These are phyloP conservation scores for Leptopilina clavipes DNA, from an alignment of 1,140 invertebrate species.

Conservation along the genomic window DNA sequence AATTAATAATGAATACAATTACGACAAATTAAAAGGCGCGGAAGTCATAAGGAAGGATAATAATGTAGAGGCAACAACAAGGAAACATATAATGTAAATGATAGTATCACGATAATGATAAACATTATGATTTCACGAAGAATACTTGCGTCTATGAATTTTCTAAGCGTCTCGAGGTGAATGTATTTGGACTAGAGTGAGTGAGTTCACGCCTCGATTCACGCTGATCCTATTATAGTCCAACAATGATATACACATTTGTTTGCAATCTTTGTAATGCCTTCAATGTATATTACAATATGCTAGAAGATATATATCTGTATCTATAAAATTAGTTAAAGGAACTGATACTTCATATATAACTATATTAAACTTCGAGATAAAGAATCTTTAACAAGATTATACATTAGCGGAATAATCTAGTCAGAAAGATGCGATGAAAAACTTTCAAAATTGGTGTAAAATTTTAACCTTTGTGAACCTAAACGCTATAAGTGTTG, in stretches of 20 bases:
- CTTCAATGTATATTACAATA: background rate
- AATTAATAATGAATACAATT: constrained; percentile 22
- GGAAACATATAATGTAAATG: constrained; percentile 16
- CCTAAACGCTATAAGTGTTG: too few relatives aligned
- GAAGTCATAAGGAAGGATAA: background rate
- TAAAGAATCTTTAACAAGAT: background rate
- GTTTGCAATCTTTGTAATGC: constrained; percentile 14
- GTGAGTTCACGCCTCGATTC: constrained; percentile 28
- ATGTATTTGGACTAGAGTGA: constrained; percentile 9
- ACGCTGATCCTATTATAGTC: constrained; percentile 22
- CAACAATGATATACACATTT: constrained; percentile 26
- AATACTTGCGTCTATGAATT: constrained; percentile 17
- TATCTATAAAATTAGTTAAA: too few relatives aligned
- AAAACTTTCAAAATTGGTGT: too few relatives aligned
- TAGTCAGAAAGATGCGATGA: too few relatives aligned
- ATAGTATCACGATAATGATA: constrained; percentile 4
- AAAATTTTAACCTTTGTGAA: too few relatives aligned
- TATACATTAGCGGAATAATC: too few relatives aligned
- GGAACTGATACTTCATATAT: too few relatives aligned
- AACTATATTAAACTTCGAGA: too few relatives aligned
- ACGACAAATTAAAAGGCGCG: background rate
- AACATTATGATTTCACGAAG: background rate
- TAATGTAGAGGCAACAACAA: background rate
- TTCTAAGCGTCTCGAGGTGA: background rate
- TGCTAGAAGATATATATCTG: background rate